Percentiles rank a stretch among this genome's conserved stretches.
phyloP scores from a whole-genome alignment of 2,113 vertebrate species.

The Nanorana parkeri region DNA sequence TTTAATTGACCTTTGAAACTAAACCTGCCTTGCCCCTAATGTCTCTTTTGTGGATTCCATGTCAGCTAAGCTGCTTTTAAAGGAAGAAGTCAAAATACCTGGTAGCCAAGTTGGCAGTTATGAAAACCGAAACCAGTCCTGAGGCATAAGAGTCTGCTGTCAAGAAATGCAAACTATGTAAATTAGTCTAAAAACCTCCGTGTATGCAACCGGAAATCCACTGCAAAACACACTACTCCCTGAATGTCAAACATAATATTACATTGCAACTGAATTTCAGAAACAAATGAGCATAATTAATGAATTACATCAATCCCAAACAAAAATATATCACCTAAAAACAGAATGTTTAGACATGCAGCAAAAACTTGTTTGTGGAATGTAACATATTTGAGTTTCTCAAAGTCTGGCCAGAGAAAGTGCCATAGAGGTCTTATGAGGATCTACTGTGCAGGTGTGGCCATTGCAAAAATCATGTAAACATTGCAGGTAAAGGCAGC shows the following conservation, averaged over 20 bases:
- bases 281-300: no score
- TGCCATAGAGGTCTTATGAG: no score
- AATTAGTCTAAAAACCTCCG: conserved; percentile 31
- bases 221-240: neutral
- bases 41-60: conserved; percentile 52
- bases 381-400: no score
- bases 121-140: conserved; percentile 48
- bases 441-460: no score
- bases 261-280: no score
- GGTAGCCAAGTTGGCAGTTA: conserved; percentile 47
- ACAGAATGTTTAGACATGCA: neutral
- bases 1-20: conserved; percentile 53
- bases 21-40: conserved; percentile 44
- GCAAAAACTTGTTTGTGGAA: no score
- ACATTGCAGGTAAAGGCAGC: no score
- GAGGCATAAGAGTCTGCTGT: conserved; percentile 24
- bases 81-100: conserved; percentile 56
- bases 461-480: no score
- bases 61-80: conserved; percentile 52
- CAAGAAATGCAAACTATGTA: conserved; percentile 51
- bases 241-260: no score
- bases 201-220: neutral
- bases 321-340: neutral
- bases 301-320: neutral
- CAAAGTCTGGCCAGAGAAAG: no score